Base-by-base conservation (phyloP, 2,797 vertebrate genomes). In the Falco columbarius region DNA sequence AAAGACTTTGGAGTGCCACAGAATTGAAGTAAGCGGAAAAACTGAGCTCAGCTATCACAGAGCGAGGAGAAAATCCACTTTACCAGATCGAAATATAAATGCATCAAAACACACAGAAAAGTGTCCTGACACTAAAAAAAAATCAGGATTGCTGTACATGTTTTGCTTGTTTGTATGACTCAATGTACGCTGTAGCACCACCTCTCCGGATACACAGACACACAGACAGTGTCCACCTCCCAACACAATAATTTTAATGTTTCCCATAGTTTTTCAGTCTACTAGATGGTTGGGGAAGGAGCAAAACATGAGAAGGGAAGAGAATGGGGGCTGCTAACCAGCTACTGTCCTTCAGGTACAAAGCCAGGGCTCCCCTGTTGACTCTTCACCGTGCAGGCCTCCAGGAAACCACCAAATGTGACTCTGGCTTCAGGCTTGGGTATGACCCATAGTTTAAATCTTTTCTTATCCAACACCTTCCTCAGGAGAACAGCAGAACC, bases 21-120 rank as follows among this genome's bases (percentile, higher is more conserved):
- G 76, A 94, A 86, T 8, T 85, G 51, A 92, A 90, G 51, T 12
- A 86, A 89, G 49, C n/a, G 71, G 65, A 91, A 86, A 93, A 96
- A 88, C 21, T 81, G 68, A 63, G 47, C 34, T 67, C 93, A 67
- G 66, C 44, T 67, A 54, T 71, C 36, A 81, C 40, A 93, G 32
- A 71, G 26, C 21, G 42, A 84, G 36, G 24, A 91, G 34, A 24
- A 94, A 91, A 91, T 76, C 61, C 67, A 93, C 67, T 92, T 70
- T 6, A 90, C 3, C 23, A 80, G 74, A 72, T 0, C 80, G 67
- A 93, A 91, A 83, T 38, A 68, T 17, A 86, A 84, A 63, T 5
- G 3, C 32, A 81, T 72, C 68, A 81, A 72, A 94, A 81, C 36
- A 61, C 51, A 61, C 11, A 86, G 27, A 82, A 36, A 82, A 93